These are phyloP conservation scores for Endotricha flammealis DNA, from an alignment of 2,888 invertebrate genomes.

Conservation along the genomic window DNA sequence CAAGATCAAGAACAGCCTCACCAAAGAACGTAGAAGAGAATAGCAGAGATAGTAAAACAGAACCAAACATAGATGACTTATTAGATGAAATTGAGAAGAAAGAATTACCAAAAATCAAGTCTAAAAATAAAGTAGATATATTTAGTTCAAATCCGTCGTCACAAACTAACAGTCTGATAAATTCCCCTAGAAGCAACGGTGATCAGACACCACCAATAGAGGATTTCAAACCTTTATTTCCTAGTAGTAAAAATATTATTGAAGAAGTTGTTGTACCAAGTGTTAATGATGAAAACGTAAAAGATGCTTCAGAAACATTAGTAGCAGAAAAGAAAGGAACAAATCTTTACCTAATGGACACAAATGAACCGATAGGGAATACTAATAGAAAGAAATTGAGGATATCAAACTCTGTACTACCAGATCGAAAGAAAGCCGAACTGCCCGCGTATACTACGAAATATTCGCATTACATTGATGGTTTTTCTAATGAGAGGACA, in stretches of 20 bases:
- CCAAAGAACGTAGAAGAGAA: conserved; percentile 35
- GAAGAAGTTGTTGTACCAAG: conserved; percentile 34
- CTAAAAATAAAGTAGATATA: conserved; percentile 35
- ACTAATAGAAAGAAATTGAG: conserved; percentile 56
- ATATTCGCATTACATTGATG: conserved; percentile 66
- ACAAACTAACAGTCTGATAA: conserved; percentile 26
- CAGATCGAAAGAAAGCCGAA: conserved; percentile 48
- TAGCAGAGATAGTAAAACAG: conserved; percentile 28
- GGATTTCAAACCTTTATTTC: conserved; percentile 33
- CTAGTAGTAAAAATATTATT: conserved; percentile 34
- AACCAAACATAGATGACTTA: conserved; percentile 52
- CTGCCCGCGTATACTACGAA: conserved; percentile 60
- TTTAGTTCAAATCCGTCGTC: conserved; percentile 20
- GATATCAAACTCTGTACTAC: conserved; percentile 64
- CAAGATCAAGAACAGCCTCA: conserved; percentile 35
- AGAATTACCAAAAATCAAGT: conserved; percentile 53
- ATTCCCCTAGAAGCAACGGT: conserved; percentile 36
- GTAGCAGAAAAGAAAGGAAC: conserved; percentile 48
- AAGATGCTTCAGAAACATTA: conserved; percentile 13
- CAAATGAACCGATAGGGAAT: conserved; percentile 39
- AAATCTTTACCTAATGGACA: conserved; percentile 54
- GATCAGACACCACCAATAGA: conserved; percentile 34
- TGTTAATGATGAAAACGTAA: conserved; percentile 25
- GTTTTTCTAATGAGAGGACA: conserved; percentile 61
- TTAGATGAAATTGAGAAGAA: conserved; percentile 64